phyloP scores from a whole-genome alignment of 2,888 invertebrate species.

The Venusia cambrica region DNA sequence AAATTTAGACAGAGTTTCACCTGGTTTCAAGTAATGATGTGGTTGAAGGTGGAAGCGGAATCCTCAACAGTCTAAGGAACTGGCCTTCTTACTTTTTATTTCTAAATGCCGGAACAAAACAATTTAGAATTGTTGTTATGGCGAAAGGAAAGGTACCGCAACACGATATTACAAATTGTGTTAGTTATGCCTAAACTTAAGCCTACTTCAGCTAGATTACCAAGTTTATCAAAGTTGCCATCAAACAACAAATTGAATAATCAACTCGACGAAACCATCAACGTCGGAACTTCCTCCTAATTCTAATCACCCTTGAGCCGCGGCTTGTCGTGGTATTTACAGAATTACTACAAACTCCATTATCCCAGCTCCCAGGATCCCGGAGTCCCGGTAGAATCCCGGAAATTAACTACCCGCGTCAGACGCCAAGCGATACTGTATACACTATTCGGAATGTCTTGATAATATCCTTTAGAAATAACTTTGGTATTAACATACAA shows the following conservation, averaged over 20 bases:
- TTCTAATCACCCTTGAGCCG: conserved; percentile 26
- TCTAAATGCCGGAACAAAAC: too few species aligned
- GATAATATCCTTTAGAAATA: conserved; percentile 18
- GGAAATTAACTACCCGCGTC: conserved; percentile 65
- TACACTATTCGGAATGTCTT: conserved; percentile 22
- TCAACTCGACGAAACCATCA: conserved; percentile 3
- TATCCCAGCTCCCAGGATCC: conserved; percentile 39
- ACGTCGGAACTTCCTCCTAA: conserved; percentile 17
- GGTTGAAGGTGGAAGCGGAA: too few species aligned
- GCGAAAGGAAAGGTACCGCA: background rate
- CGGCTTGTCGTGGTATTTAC: conserved; percentile 34
- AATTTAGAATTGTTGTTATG: conserved; percentile 1
- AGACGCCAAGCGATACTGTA: conserved; percentile 40
- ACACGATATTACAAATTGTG: too few species aligned
- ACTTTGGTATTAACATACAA: conserved; percentile 28
- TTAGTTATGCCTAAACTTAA: too few species aligned
- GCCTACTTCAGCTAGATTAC: background rate
- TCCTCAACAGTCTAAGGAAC: too few species aligned
- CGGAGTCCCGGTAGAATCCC: conserved; percentile 21
- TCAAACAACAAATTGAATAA: conserved; percentile 14
- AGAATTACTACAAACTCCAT: conserved; percentile 50
- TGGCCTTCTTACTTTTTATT: too few species aligned
- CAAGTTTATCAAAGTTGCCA: conserved; percentile 5
- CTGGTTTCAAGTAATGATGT: too few species aligned
- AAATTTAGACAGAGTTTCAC: too few species aligned